These are phyloP conservation scores for Ophraella communa DNA, from an alignment of 2,888 invertebrate genomes.

Conservation along the genomic window DNA sequence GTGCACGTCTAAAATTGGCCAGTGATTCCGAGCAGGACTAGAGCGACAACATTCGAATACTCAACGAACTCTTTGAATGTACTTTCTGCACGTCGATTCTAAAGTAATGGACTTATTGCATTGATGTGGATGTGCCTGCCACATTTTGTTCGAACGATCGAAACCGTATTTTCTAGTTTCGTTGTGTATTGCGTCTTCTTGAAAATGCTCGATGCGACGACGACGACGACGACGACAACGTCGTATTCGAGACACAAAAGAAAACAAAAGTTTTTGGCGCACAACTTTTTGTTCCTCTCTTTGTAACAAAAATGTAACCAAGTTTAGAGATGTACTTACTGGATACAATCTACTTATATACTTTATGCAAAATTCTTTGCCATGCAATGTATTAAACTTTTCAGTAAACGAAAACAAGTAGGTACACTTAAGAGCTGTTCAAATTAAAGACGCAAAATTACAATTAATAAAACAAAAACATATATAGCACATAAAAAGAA, in stretches of 20 bases:
- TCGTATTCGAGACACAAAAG: conserved; percentile 22
- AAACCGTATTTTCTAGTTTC: conserved; percentile 22
- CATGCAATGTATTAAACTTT: too few species aligned
- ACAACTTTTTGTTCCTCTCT: conserved; percentile 6
- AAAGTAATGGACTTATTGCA: conserved; percentile 39
- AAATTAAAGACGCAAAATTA: too few species aligned
- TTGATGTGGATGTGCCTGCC: conserved; percentile 30
- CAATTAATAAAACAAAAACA: too few species aligned
- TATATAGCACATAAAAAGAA: too few species aligned
- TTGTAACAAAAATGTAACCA: conserved; percentile 12
- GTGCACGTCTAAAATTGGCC: conserved; percentile 48
- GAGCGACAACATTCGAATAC: conserved; percentile 42
- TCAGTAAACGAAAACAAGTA: too few species aligned
- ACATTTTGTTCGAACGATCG: conserved; percentile 16
- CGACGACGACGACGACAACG: conserved; percentile 1
- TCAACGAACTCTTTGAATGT: conserved; percentile 43
- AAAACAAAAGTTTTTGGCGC: conserved; percentile 13
- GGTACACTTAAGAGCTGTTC: too few species aligned
- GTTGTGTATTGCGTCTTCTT: conserved; percentile 7
- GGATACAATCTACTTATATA: not conserved
- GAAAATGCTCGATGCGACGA: too few species aligned
- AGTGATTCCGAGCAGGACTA: conserved; percentile 47
- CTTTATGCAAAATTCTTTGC: not conserved
- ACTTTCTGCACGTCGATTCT: conserved; percentile 36
- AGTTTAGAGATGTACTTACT: conserved; percentile 7